phyloP scores from a whole-genome alignment of 2,797 vertebrate genomes.

The Crenichthys baileyi region DNA sequence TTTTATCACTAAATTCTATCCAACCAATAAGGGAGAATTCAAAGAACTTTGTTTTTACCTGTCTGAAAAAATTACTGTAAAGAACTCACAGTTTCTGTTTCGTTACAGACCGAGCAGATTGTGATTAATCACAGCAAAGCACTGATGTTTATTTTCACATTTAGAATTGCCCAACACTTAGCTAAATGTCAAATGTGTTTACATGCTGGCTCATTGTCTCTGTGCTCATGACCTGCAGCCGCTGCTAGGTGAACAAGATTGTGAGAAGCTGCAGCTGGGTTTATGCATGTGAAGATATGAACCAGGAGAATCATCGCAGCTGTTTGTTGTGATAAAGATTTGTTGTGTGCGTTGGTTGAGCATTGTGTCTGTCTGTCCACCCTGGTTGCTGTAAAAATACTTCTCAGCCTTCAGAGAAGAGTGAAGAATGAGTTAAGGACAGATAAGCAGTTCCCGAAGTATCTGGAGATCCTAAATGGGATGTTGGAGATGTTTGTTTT shows the following conservation, averaged over 20 bases:
- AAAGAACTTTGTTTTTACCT: neutral
- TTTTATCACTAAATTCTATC: neutral
- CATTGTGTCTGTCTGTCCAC: slow-evolving; percentile 28
- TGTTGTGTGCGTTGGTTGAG: slow-evolving; percentile 9
- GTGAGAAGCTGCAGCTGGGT: slow-evolving; percentile 5
- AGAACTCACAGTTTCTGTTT: neutral
- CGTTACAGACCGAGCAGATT: slow-evolving; percentile 3
- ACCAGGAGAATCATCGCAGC: slow-evolving; percentile 15
- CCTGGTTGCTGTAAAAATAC: slow-evolving; percentile 48
- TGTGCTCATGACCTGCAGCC: neutral
- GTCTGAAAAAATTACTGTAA: neutral
- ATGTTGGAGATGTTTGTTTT: neutral
- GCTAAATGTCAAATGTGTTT: neutral
- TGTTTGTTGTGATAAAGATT: slow-evolving; percentile 32
- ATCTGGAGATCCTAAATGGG: neutral
- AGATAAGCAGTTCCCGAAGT: neutral
- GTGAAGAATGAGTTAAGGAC: neutral
- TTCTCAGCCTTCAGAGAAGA: slow-evolving; percentile 29
- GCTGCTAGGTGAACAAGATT: slow-evolving; percentile 18
- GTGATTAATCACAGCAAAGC: slow-evolving; percentile 24
- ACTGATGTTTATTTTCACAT: slow-evolving; percentile 30
- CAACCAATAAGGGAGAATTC: neutral
- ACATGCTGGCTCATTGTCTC: slow-evolving; percentile 1
- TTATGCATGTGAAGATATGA: slow-evolving; percentile 16
- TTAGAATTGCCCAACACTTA: neutral